Evolutionary conservation across 2,797 vertebrate genomes (phyloP), one percentile per base, ranked within the genome.

Genomic region (Gymnodraco acuticeps): DNA sequence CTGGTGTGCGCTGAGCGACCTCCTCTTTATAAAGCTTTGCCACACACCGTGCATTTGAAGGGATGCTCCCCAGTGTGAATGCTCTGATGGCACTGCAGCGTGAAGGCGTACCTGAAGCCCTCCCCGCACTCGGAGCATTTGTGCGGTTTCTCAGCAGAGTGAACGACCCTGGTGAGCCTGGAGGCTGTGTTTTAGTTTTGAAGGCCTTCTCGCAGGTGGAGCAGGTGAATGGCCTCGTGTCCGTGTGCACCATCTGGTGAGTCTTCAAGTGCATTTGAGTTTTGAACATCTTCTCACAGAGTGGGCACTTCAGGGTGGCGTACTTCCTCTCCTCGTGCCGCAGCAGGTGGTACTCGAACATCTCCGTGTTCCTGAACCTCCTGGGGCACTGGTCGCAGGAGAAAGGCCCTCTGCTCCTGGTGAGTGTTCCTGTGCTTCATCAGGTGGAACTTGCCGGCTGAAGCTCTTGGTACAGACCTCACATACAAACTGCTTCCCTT

Each of bases 351-450:
- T 71, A 1, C 85, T 91, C 89, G 0, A 89, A 75, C 0, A 55
- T 56, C 0, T 51, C 27, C 0, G 62, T 10, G 0, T 61, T 78
- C 64, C 84, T 81, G 86, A 93, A 93, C 1, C 45, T 90, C 2
- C 84, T 70, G 0, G 87, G 83, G 59, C 91, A 93, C 73, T 88
- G 92, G 46, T 50, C 23, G 51, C 91, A 93, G 70, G 62, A 10
- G 4, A 87, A 81, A 0, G 70, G 75, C 54, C 54, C 75, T 51
- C 66, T 79, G 85, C 0, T 92, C 89, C 19, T 12, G 62, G 74
- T 93, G 92, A 19, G 82, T 87, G 77, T 89, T 88, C 77, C 59
- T 70, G 87, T 93, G 92, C 66, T 87, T 93, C 46, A 12, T 76
- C 69, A 93, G 82, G 15, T 93, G 89, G 48, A 90, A 84, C 27